Evolutionary conservation across 2,797 vertebrate species (phyloP), one percentile per base, ranked within the genome.

Genomic region (Scolopax bukidnonensis): DNA sequence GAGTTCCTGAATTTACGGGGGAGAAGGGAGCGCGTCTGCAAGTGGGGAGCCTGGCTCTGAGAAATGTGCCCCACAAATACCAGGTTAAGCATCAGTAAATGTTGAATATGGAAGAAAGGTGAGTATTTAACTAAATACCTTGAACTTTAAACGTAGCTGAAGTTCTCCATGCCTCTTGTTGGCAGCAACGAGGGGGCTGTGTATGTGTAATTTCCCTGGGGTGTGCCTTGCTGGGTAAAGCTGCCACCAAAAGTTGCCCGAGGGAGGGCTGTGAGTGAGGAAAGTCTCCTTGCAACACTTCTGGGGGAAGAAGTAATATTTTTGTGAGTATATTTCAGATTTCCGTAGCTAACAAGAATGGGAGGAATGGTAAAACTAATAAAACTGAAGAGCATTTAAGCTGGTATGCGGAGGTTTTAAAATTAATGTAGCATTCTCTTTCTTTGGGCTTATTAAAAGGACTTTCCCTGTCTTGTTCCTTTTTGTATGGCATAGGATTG

Each of bases 231-330:
- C 50, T 64, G 50, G 59, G 45, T n/a, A 18, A 48, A 60, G 45
- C 61, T 0, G 0, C 64, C 64, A 27, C 3, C 4, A 14, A 36
- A 76, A 65, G 27, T 18, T 75, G 15, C 47, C 56, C 1, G 2
- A 59, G 45, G 7, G 24, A 88, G 65, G 30, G 19, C 73, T 84
- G n/a, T 0, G 3, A 68, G 11, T 68, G 30, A 3, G n/a, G 9
- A 7, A 74, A 90, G 27, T 84, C 23, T 43, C 16, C 13, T 67
- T 76, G 45, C 63, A 61, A 69, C 60, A 7, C 13, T 86, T 27
- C 9, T 24, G 0, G 7, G 2, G 16, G 20, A 2, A 50, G 9
- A 54, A 59, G 7, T 16, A 63, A 28, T 32, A 7, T 3, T 4
- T 74, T 36, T 1, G 6, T 24, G 20, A 57, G 45, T 16, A 3